Base-by-base conservation (phyloP, 2,888 invertebrate species). In the Tortrix viridana region DNA sequence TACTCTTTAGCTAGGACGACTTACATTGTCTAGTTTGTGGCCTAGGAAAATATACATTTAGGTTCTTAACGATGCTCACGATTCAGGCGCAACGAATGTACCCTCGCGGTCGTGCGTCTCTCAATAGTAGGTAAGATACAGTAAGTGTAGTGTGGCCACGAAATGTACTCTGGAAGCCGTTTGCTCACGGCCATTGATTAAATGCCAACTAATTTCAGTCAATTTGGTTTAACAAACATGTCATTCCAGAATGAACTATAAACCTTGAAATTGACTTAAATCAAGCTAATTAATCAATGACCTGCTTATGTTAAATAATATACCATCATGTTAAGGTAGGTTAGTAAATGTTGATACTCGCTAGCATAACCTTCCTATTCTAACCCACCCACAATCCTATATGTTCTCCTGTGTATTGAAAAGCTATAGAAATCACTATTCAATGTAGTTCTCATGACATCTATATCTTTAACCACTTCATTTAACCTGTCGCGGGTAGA, bases 321-420 rank as follows among this genome's bases (percentile, higher is more conserved):
- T 50, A 55, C 43, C 61, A 56, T 56, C 56, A 26, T 41, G 53
- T 43, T 54, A 44, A 48, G 43, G 52, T 50, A 16, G 23, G 12
- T 60, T 22, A 57, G 56, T 63, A 66, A 70, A 67, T 69, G 70
- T 69, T 66, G 68, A 68, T 61, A 62, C 63, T 68, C 66, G 64
- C 54, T 46, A 68, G 54, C 52, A 9, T 57, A 50, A 57, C 57
- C 52, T 22, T 38, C 52, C 47, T 58, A 50, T 63, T 55, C 65
- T 73, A 67, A 68, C 61, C 69, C 64, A 66, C 57, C 67, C 65
- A 67, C 60, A 64, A 65, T 66, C 59, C 12, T 32, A 41, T 12
- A 18, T 18, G 37, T n/a, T n/a, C n/a, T n/a, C n/a, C n/a, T n/a
- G 26, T 54, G 19, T 26, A 54, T 56, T 38, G 47, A 61, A 49